Conservation (phyloP, 1,140 invertebrate genomes). For the Drosophila watanabei region DNA sequence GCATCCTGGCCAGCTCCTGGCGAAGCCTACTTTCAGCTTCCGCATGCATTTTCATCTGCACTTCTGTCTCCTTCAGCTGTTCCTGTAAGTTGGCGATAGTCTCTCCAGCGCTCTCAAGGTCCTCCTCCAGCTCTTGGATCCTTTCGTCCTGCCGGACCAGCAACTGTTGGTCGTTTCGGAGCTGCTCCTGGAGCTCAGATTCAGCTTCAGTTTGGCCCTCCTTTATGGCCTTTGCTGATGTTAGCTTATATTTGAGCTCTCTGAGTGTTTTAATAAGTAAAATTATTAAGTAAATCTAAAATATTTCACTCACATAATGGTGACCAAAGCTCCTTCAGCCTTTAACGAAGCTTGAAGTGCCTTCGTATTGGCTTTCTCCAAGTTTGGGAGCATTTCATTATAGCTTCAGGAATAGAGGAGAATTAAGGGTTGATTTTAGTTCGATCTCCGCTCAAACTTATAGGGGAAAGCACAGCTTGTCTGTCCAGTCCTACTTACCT, state of each 20-base stretch:
- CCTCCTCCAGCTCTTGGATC: background rate
- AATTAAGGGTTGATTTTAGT: background rate
- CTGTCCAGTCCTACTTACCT: background rate
- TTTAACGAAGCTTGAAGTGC: background rate
- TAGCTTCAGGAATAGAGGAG: background rate
- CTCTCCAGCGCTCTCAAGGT: background rate
- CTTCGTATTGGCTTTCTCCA: background rate
- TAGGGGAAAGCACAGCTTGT: no score
- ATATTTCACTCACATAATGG: background rate
- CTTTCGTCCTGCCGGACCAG: background rate
- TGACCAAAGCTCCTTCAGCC: no score
- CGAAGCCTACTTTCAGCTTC: background rate
- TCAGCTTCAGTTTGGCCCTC: background rate
- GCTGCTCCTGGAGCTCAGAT: background rate
- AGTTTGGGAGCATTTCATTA: background rate
- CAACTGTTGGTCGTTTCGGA: background rate
- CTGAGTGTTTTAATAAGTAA: background rate
- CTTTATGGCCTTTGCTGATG: no score
- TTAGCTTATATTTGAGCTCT: background rate
- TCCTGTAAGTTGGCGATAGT: background rate
- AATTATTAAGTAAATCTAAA: background rate
- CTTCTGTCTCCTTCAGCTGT: background rate
- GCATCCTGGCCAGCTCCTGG: background rate
- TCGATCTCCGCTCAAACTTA: background rate
- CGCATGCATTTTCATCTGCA: background rate